These are phyloP conservation scores for Cantharis rustica DNA, from an alignment of 2,888 invertebrate species.

Conservation along the genomic window DNA sequence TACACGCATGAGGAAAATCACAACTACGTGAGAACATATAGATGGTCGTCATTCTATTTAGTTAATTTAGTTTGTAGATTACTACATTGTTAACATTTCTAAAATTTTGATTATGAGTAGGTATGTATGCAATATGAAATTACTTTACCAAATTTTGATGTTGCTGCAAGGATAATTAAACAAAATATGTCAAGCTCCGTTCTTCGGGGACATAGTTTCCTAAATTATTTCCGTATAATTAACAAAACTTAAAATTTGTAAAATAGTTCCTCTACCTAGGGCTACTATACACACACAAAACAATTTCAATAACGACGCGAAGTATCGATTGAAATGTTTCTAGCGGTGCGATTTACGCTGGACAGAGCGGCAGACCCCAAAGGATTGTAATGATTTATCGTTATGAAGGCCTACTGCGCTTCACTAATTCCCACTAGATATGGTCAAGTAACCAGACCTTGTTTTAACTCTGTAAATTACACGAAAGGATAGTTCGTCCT, in stretches of 20 bases:
- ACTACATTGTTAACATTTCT: not conserved
- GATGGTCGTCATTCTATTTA: not conserved
- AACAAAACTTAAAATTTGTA: not conserved
- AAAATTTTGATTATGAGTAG: not conserved
- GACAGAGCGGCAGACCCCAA: not conserved
- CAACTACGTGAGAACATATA: not conserved
- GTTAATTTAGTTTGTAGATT: not conserved
- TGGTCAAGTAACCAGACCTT: not conserved
- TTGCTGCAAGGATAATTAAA: not conserved
- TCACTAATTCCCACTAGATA: not conserved
- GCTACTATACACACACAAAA: not conserved
- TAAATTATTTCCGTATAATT: not conserved
- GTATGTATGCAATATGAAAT: not conserved
- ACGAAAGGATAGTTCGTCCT: not conserved
- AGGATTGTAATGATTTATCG: not conserved
- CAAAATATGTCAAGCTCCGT: not conserved
- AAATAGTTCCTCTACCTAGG: not conserved
- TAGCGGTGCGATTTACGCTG: not conserved
- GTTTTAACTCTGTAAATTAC: not conserved
- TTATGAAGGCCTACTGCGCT: not conserved
- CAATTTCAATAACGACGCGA: not conserved
- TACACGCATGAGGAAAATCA: not conserved
- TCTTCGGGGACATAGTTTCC: not conserved
- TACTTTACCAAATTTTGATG: not conserved
- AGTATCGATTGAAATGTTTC: not conserved